Evolutionary conservation across 2,888 invertebrate species (phyloP).

Genomic region (Pterostichus niger): DNA sequence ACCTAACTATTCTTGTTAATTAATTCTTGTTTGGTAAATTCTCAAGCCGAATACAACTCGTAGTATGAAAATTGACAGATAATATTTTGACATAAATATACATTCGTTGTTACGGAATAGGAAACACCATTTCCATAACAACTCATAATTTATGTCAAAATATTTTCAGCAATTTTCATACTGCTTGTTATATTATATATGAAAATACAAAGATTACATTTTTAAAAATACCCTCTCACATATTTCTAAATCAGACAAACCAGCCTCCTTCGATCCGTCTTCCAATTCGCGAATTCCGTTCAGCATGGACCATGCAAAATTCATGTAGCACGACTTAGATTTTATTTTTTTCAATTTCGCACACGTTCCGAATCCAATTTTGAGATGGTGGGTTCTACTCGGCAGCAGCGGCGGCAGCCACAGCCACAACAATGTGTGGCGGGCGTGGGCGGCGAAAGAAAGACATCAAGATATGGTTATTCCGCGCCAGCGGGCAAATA

Average conservation of each 20-base stretch:
- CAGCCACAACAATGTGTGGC: slow-evolving; percentile 61
- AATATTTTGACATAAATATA: too few species aligned
- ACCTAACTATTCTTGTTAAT: too few species aligned
- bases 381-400: slow-evolving; percentile 17
- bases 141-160: too few species aligned
- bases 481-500: slow-evolving; percentile 63
- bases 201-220: too few species aligned
- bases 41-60: too few species aligned
- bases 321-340: slow-evolving; percentile 56
- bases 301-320: slow-evolving; percentile 54
- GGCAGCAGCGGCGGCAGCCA: slow-evolving; percentile 18
- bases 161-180: too few species aligned
- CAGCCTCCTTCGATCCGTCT: slow-evolving; percentile 3
- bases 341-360: slow-evolving; percentile 65
- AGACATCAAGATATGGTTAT: slow-evolving; percentile 67
- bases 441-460: slow-evolving; percentile 50
- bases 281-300: slow-evolving; percentile 2
- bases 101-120: too few species aligned
- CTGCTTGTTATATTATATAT: too few species aligned
- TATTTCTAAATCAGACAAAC: slow-evolving; percentile 3
- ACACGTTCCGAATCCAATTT: slow-evolving; percentile 67
- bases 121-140: too few species aligned
- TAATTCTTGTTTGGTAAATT: too few species aligned
- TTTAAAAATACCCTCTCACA: not conserved
- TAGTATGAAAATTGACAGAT: too few species aligned